Evolutionary conservation across 2,113 vertebrate species (phyloP).

Genomic region (Pollimyrus isidori): DNA sequence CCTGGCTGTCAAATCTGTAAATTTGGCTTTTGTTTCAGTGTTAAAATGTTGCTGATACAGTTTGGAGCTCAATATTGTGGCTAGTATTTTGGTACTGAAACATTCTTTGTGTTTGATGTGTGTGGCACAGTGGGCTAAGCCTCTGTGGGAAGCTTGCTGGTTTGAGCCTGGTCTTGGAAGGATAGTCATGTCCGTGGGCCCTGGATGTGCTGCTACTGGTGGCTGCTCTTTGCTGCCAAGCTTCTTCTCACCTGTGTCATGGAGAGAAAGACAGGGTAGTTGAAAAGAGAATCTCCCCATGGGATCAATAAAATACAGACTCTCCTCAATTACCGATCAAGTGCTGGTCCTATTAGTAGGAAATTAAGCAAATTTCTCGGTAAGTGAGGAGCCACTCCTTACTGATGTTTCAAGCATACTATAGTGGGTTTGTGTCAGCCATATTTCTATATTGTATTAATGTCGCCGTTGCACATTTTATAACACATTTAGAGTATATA

Average conservation of each 20-base stretch:
- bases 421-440: no score
- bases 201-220: background rate
- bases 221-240: background rate
- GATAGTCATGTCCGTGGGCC: background rate
- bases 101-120: background rate
- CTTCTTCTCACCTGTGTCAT: background rate
- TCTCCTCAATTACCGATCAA: no score
- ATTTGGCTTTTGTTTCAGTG: constrained; percentile 21
- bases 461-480: no score
- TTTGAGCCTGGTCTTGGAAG: background rate
- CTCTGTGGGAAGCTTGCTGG: background rate
- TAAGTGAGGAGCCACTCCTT: no score
- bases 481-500: no score
- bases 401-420: no score
- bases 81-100: background rate
- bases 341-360: no score
- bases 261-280: background rate
- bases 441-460: no score
- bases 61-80: background rate
- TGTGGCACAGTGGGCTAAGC: background rate
- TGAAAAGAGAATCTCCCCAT: background rate
- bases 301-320: background rate
- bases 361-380: no score
- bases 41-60: background rate
- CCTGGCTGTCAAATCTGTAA: background rate